Percentiles rank a stretch among this genome's conserved stretches.
These are phyloP conservation scores for Eudyptes chrysolophus DNA, from an alignment of 2,113 vertebrate genomes.

Conservation along the genomic window DNA sequence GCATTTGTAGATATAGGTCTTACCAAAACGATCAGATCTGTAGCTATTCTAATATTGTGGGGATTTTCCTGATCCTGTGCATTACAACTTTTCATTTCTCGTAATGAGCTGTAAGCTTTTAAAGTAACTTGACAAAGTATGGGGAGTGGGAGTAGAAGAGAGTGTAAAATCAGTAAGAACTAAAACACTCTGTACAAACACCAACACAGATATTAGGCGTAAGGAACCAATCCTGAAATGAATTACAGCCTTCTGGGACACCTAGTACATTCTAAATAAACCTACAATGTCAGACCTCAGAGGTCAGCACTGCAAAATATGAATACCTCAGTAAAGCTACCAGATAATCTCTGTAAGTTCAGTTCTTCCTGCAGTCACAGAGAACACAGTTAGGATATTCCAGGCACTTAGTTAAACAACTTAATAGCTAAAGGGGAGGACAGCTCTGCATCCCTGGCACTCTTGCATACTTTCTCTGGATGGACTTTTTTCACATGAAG, in stretches of 20 bases:
- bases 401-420: neutral
- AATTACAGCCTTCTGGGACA: neutral
- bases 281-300: neutral
- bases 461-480: neutral
- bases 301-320: neutral
- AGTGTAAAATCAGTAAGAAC: neutral
- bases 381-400: neutral
- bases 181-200: neutral
- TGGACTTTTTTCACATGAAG: neutral
- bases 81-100: neutral
- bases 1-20: neutral
- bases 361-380: neutral
- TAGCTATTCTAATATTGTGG: neutral
- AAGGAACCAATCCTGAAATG: neutral
- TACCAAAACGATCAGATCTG: neutral
- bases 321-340: neutral
- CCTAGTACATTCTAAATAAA: neutral
- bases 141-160: neutral
- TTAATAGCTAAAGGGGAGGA: neutral
- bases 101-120: neutral
- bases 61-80: neutral
- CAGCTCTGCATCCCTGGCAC: neutral
- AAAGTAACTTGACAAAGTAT: neutral
- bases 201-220: neutral
- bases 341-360: neutral